Base-by-base conservation (phyloP, 1,140 invertebrate species). In the Drosophila kepulauana region DNA sequence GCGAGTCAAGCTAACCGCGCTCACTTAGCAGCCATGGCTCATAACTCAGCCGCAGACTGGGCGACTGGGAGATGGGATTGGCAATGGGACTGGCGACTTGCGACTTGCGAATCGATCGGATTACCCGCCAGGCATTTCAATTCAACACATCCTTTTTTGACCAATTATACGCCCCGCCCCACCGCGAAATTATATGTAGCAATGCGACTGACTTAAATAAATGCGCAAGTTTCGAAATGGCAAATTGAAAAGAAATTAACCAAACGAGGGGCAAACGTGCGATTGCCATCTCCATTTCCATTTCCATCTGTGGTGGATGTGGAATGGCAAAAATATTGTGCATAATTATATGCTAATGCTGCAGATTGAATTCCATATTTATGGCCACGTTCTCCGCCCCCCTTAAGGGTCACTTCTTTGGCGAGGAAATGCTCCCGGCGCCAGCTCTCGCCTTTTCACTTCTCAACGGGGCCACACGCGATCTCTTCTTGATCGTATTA, bases 91-190 rank as follows among this genome's bases (percentile, higher is more conserved):
- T 38, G 35, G 35, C 20, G 10, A 45, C 16, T 28, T 41, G 30
- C n/a, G 49, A 28, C 25, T 28, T 33, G 69, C 28, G 61, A 59
- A 59, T 78, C 78, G 85, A 89, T 89, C 85, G 85, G 85, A 89
- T 89, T 89, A 89, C 85, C 85, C 85, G 81, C 69, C 71, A 89
- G 85, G 85, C 85, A 89, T 89, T 89, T 89, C 78, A 89, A 89
- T 89, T 89, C 85, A 89, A 89, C 85, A 89, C 85, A 89, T 89
- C 85, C 85, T 89, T 75, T 89, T 75, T 51, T 75, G 68, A 51
- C 75, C 82, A 84, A 88, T 84, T 87, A 88, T 77, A 84, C 45
- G 28, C 58, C 35, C 54, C 49, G 38, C 30, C 62, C 43, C 66
- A 25, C 49, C 74, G 85, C 63, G 78, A 82, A 89, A 90, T 88